A percentile compares a stretch with the other conserved stretches of the same genome.
Evolutionary conservation across 2,113 vertebrate species (phyloP).

Genomic region (Protobothrops flavoviridis): DNA sequence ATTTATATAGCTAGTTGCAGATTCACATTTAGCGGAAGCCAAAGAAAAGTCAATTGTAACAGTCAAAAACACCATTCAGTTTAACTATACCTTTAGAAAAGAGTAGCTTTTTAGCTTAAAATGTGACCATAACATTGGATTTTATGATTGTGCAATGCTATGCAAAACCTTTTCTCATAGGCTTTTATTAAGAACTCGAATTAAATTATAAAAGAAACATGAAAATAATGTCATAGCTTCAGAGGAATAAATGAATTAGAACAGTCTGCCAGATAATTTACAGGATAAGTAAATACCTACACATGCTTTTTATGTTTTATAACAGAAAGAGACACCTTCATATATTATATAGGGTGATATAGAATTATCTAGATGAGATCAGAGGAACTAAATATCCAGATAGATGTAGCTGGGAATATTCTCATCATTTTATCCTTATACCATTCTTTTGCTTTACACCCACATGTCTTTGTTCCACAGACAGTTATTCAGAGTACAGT

Average conservation of each 20-base stretch:
- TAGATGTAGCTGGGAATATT: not conserved
- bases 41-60: not conserved
- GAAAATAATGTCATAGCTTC: conserved; percentile 48
- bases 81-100: not conserved
- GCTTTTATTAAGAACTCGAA: conserved; percentile 30
- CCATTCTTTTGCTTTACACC: conserved; percentile 12
- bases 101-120: not conserved
- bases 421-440: conserved; percentile 3
- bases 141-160: conserved; percentile 21
- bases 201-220: conserved; percentile 6
- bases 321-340: not conserved
- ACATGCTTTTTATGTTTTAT: not conserved
- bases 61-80: not conserved
- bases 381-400: not conserved
- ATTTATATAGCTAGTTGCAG: not conserved
- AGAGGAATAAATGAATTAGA: conserved; percentile 41
- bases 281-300: conserved; percentile 22
- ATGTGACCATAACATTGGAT: not conserved
- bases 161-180: not conserved
- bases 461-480: conserved; percentile 17
- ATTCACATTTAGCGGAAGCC: not conserved
- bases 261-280: conserved; percentile 43
- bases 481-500: not conserved
- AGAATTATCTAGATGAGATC: not conserved
- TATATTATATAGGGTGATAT: not conserved